Percentiles rank a stretch among this genome's conserved stretches.
Conservation (phyloP, 2,888 invertebrate genomes). For the Eulithis prunata region DNA sequence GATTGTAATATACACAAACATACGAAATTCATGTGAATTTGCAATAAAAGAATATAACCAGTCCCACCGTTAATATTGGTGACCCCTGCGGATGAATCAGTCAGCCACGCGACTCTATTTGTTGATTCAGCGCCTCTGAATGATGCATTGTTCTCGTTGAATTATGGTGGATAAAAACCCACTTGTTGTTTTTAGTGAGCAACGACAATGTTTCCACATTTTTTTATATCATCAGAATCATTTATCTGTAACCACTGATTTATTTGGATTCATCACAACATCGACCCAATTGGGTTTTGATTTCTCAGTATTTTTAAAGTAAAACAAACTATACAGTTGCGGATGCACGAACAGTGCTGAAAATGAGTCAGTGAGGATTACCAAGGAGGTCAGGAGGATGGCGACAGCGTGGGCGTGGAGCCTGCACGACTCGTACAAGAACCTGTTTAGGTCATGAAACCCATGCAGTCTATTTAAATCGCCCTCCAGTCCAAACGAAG, state of each 20-base stretch:
- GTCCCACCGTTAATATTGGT: constrained; percentile 41
- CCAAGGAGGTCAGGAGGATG: constrained; percentile 66
- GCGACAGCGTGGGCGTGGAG: constrained; percentile 67
- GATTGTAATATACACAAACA: constrained; percentile 25
- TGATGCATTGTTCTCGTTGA: constrained; percentile 61
- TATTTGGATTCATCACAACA: not conserved
- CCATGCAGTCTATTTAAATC: constrained; percentile 77
- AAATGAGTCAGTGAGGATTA: constrained; percentile 67
- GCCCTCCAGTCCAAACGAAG: constrained; percentile 59
- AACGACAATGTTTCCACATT: constrained; percentile 29
- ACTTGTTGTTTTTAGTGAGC: constrained; percentile 45
- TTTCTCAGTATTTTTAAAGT: not conserved
- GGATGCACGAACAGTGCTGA: constrained; percentile 29
- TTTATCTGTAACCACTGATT: not conserved
- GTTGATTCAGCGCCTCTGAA: constrained; percentile 55
- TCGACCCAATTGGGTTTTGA: not conserved
- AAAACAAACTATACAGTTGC: not conserved
- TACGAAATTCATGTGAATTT: constrained; percentile 21
- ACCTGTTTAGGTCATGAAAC: constrained; percentile 81
- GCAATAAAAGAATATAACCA: constrained; percentile 36
- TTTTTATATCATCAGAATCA: constrained; percentile 6
- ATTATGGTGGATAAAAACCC: constrained; percentile 51
- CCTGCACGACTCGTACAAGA: constrained; percentile 61
- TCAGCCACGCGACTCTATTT: constrained; percentile 53
- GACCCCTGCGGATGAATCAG: constrained; percentile 51